Evolutionary conservation across 2,888 invertebrate species (phyloP).

Genomic region (Melinopterus prodromus): DNA sequence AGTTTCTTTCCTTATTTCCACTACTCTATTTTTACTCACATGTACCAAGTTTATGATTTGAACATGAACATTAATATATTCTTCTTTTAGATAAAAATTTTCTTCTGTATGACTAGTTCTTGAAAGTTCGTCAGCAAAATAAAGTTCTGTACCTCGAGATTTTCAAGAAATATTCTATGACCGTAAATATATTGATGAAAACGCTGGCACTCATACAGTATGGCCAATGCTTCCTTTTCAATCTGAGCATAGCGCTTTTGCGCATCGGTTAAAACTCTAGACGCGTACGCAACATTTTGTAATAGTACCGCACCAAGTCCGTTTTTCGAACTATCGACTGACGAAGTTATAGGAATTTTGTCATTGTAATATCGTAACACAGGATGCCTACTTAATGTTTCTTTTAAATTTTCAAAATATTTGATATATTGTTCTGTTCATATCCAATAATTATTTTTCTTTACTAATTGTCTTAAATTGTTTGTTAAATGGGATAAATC

Average conservation of each 20-base stretch:
- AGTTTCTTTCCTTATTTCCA: not conserved
- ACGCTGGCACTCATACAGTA: not conserved
- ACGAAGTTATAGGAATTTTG: slow-evolving; percentile 14
- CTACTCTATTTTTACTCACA: too few relatives aligned
- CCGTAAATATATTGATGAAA: too few relatives aligned
- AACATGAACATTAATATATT: too few relatives aligned
- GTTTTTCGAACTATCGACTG: slow-evolving; percentile 26
- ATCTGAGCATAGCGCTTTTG: slow-evolving; percentile 24
- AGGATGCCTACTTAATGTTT: not conserved
- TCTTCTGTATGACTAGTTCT: too few relatives aligned
- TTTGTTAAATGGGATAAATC: slow-evolving; percentile 34
- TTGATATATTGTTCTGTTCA: slow-evolving; percentile 23
- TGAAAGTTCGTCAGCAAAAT: too few relatives aligned
- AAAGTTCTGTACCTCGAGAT: too few relatives aligned
- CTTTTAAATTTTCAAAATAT: slow-evolving; percentile 18
- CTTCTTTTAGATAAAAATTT: too few relatives aligned
- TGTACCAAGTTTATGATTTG: too few relatives aligned
- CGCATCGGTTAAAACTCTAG: slow-evolving; percentile 14
- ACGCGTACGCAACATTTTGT: slow-evolving; percentile 24
- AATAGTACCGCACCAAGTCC: slow-evolving; percentile 25
- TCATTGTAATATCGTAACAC: slow-evolving; percentile 18
- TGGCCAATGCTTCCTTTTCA: slow-evolving; percentile 23
- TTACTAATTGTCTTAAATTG: slow-evolving; percentile 22
- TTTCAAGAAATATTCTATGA: too few relatives aligned
- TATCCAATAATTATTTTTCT: slow-evolving; percentile 28